Evolutionary conservation across 2,113 vertebrate genomes (phyloP).

Genomic region (Barbus barbus): DNA sequence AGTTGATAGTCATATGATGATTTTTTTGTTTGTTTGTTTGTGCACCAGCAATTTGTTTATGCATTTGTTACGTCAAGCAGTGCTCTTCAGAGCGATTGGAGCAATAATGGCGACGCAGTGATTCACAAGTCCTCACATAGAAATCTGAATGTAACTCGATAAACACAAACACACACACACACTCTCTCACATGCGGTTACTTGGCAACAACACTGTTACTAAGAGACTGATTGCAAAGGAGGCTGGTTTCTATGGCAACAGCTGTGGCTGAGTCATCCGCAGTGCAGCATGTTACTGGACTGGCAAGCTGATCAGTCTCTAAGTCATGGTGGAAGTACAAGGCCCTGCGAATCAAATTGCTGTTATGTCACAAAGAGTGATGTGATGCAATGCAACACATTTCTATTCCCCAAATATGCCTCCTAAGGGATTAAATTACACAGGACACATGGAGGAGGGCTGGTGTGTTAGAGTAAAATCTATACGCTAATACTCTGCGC

Average conservation of each 20-base stretch:
- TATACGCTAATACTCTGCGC: not conserved
- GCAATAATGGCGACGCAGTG: slow-evolving; percentile 21
- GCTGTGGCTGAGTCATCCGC: slow-evolving; percentile 65
- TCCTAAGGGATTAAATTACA: not conserved
- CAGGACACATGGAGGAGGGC: not conserved
- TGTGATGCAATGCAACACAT: slow-evolving; percentile 13
- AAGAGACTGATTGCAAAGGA: slow-evolving; percentile 63
- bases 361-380: slow-evolving; percentile 38
- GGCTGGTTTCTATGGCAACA: slow-evolving; percentile 62
- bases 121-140: slow-evolving; percentile 27
- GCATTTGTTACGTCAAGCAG: not conserved
- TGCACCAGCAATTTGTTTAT: no score
- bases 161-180: slow-evolving; percentile 37
- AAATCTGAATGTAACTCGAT: slow-evolving; percentile 49
- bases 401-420: not conserved
- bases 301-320: slow-evolving; percentile 45
- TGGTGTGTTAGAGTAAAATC: not conserved
- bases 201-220: slow-evolving; percentile 66
- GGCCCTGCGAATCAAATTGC: slow-evolving; percentile 20
- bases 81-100: not conserved
- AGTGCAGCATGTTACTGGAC: slow-evolving; percentile 58
- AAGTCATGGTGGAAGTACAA: slow-evolving; percentile 48
- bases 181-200: slow-evolving; percentile 56
- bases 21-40: no score
- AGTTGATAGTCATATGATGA: not conserved